These are phyloP conservation scores for Oceanodroma tethys DNA, from an alignment of 2,113 vertebrate genomes.

Conservation along the genomic window DNA sequence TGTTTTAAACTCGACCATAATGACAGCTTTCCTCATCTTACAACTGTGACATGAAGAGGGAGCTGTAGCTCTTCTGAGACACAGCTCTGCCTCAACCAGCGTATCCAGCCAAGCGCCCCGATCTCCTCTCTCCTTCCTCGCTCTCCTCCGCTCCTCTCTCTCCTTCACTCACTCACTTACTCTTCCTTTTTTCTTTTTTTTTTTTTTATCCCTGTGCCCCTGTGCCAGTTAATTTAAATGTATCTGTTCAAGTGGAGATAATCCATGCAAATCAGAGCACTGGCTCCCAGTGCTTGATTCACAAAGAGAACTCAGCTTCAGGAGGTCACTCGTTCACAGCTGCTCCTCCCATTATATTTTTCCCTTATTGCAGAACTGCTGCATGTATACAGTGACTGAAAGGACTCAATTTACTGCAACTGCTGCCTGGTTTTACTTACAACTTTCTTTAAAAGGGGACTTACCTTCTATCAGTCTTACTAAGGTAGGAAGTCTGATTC, in stretches of 20 bases:
- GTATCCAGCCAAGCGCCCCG: conserved; percentile 56
- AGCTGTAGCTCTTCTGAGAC: conserved; percentile 90
- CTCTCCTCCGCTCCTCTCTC: conserved; percentile 3
- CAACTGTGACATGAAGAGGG: conserved; percentile 91
- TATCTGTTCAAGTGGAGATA: conserved; percentile 94
- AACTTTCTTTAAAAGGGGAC: conserved; percentile 80
- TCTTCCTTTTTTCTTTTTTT: conserved; percentile 55
- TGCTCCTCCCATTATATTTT: conserved; percentile 81
- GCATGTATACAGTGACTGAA: conserved; percentile 78
- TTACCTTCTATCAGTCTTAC: conserved; percentile 79
- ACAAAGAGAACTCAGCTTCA: conserved; percentile 88
- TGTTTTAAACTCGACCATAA: conserved; percentile 21
- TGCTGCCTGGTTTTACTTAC: conserved; percentile 76
- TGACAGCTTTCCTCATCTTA: conserved; percentile 74
- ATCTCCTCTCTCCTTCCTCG: conserved; percentile 55
- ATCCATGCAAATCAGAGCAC: conserved; percentile 96
- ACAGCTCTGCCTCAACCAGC: conserved; percentile 69
- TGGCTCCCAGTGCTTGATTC: conserved; percentile 86
- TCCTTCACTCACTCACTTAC: conserved; percentile 9
- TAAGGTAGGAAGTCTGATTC: conserved; percentile 90
- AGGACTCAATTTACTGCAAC: conserved; percentile 84
- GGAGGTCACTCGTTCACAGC: conserved; percentile 87
- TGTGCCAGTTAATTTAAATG: conserved; percentile 90
- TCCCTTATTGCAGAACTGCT: conserved; percentile 78
- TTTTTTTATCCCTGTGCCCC: conserved; percentile 66